Base-by-base conservation (phyloP, 2,113 vertebrate genomes). In the Lichenostomus cassidix region DNA sequence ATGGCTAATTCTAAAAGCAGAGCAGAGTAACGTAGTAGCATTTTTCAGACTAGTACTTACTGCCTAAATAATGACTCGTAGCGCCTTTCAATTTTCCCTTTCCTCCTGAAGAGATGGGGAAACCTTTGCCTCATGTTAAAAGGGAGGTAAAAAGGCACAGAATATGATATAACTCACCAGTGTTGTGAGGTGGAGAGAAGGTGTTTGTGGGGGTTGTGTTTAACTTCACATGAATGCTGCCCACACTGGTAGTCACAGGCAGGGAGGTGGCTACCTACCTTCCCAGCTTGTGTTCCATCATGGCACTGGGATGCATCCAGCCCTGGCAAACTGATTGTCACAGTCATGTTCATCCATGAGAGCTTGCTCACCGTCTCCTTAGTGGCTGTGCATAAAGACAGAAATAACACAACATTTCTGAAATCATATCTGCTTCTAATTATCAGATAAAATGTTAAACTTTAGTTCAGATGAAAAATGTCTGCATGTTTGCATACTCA, bases 1-100 rank as follows among this genome's bases (percentile, higher is more conserved):
- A 21, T 85, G 52, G 71, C 83, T 95, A 60, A 63, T 95, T 93
- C 87, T 89, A 70, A 96, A 94, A 58, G 29, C 44, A 74, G 35
- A 77, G 29, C 70, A 83, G 39, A 63, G 25, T 86, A 83, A 81
- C 7, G 12, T 87, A 53, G 50, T 44, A 67, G 23, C 33, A 63
- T 91, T 90, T 86, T 81, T 70, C 55, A 89, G 70, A 63, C 89
- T 82, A 83, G 50, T 83, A 42, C 73, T 86, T 81, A 46, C 68
- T 60, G 47, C 39, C 62, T 85, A 65, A 85, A 80, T 62, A 85
- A 70, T 63, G 52, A 75, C 47, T 62, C 9, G 16, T 65, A 80
- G 78, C 0, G 0, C 69, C n/a, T 94, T 91, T 71, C 70, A 80
- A 1, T 92, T 83, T 91, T 91, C 29, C 24, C 46, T 85, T 82